These are phyloP conservation scores for Mizuhopecten yessoensis DNA, from an alignment of 1,140 invertebrate genomes.

Conservation along the genomic window DNA sequence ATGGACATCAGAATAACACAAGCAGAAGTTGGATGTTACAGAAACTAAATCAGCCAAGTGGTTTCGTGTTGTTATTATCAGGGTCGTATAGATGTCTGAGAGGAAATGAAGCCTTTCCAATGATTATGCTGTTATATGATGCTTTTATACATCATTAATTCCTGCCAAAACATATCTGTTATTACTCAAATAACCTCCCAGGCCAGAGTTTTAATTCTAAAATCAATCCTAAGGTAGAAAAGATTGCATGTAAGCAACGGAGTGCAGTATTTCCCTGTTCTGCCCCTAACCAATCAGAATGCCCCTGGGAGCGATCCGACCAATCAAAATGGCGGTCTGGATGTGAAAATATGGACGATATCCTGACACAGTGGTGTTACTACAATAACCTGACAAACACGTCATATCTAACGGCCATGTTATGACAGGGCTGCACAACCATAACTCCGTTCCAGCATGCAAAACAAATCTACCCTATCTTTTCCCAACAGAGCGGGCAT, in stretches of 20 bases:
- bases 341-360: conserved; percentile 16
- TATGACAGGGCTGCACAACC: neutral
- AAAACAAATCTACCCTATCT: neutral
- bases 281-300: neutral
- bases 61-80: neutral
- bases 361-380: neutral
- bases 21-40: too few species aligned
- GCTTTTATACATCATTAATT: too few species aligned
- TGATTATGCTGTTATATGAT: neutral
- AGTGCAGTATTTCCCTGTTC: neutral
- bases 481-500: neutral
- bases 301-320: neutral
- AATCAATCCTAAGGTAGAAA: neutral
- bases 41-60: too few species aligned
- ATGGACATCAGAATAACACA: too few species aligned
- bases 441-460: neutral
- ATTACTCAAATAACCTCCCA: too few species aligned
- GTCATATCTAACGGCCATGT: neutral
- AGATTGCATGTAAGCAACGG: neutral
- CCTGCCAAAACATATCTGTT: too few species aligned
- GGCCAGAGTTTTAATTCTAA: neutral
- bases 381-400: neutral
- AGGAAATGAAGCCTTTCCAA: neutral
- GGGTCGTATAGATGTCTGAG: neutral
- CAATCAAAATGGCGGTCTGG: neutral